Percentiles rank a stretch among this genome's conserved stretches.
These are phyloP conservation scores for Cryptophagus acutangulus DNA, from an alignment of 2,888 invertebrate genomes.

Conservation along the genomic window DNA sequence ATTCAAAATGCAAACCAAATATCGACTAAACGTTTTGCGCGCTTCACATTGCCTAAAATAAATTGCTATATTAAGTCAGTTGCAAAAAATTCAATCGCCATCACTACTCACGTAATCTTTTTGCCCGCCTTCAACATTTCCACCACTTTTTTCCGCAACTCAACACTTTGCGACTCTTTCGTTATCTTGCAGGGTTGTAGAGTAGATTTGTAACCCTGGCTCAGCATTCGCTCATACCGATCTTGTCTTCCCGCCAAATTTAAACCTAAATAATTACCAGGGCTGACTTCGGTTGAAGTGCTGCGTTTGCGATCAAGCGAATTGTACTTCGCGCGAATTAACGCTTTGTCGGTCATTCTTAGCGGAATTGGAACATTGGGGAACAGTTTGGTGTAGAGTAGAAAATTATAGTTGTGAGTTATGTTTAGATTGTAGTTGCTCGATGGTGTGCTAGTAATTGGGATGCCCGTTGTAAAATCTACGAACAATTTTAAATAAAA, in stretches of 20 bases:
- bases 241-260: constrained; percentile 37
- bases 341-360: constrained; percentile 23
- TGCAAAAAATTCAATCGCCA: constrained; percentile 2
- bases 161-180: constrained; percentile 40
- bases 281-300: constrained; percentile 31
- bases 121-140: constrained; percentile 60
- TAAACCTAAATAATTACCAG: constrained; percentile 2
- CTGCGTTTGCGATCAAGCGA: constrained; percentile 36
- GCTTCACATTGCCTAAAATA: constrained; percentile 60
- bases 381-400: constrained; percentile 70
- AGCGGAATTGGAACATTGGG: constrained; percentile 50
- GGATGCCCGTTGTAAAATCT: constrained; percentile 72
- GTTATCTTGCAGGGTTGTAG: constrained; percentile 43
- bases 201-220: constrained; percentile 25
- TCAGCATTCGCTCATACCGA: constrained; percentile 46
- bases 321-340: constrained; percentile 21
- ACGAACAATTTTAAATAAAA: constrained; percentile 15
- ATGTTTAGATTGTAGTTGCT: constrained; percentile 56
- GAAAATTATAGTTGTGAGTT: constrained; percentile 71
- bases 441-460: constrained; percentile 58
- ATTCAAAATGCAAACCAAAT: constrained; percentile 68
- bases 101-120: constrained; percentile 58
- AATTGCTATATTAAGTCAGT: constrained; percentile 7
- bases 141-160: constrained; percentile 42
- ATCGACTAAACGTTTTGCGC: constrained; percentile 72